These are phyloP conservation scores for Pseudoips prasinana DNA, from an alignment of 2,888 invertebrate genomes.

Conservation along the genomic window DNA sequence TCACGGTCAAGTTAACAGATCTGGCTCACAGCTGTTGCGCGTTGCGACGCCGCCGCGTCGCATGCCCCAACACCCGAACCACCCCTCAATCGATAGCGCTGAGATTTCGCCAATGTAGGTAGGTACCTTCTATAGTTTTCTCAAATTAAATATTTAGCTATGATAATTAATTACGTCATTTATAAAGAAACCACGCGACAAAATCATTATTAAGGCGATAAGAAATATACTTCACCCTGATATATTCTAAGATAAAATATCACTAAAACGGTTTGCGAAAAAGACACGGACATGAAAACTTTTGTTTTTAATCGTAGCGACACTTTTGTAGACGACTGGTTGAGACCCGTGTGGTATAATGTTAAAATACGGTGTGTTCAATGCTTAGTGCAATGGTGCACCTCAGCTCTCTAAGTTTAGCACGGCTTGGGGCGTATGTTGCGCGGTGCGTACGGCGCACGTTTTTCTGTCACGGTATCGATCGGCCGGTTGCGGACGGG, in stretches of 20 bases:
- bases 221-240: conserved; percentile 33
- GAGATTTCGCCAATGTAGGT: conserved; percentile 25
- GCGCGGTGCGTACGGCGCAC: conserved; percentile 47
- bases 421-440: conserved; percentile 45
- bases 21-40: conserved; percentile 72
- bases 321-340: conserved; percentile 26
- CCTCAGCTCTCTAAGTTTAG: conserved; percentile 59
- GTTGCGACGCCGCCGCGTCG: conserved; percentile 55
- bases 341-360: conserved; percentile 41
- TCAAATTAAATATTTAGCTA: conserved; percentile 4
- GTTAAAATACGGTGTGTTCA: conserved; percentile 40
- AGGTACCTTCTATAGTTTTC: conserved; percentile 19
- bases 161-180: conserved; percentile 11
- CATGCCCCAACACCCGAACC: conserved; percentile 48
- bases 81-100: conserved; percentile 61
- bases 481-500: conserved; percentile 34
- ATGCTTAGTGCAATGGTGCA: conserved; percentile 63
- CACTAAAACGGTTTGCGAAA: conserved; percentile 25
- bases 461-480: conserved; percentile 44
- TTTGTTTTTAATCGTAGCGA: conserved; percentile 20
- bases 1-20: conserved; percentile 76
- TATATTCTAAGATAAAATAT: conserved; percentile 29
- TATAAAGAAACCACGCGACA: conserved; percentile 5
- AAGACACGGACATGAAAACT: conserved; percentile 21
- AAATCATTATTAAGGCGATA: conserved; percentile 20